Percentiles rank a stretch among this genome's conserved stretches.
phyloP scores from a whole-genome alignment of 2,797 vertebrate genomes.

The Centropyge bicolor region DNA sequence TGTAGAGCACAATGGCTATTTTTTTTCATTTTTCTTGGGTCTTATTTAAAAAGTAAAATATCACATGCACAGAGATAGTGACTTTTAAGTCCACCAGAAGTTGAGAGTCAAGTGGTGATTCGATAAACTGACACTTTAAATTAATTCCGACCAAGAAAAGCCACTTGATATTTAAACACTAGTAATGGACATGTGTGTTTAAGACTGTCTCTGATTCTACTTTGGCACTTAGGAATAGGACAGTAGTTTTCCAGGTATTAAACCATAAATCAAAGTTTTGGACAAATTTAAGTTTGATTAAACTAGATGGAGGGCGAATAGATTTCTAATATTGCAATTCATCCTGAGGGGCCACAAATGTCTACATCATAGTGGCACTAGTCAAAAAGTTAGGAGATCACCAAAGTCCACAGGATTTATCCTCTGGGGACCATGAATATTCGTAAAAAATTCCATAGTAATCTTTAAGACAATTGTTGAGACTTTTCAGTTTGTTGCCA shows the following conservation, averaged over 20 bases:
- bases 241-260: not conserved
- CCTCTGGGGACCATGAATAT: not conserved
- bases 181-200: not conserved
- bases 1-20: not conserved
- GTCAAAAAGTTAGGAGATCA: too few species aligned
- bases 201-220: not conserved
- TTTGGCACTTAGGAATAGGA: not conserved
- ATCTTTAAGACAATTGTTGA: not conserved
- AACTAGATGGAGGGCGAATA: not conserved
- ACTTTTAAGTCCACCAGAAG: constrained; percentile 1
- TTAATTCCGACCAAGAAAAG: constrained; percentile 4
- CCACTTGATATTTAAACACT: constrained; percentile 11
- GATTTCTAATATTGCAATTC: not conserved
- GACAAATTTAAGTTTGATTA: not conserved
- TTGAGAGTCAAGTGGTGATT: not conserved
- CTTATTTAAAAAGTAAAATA: constrained; percentile 9
- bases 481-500: constrained; percentile 3
- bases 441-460: not conserved
- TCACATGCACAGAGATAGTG: not conserved
- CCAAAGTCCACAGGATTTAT: not conserved
- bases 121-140: constrained; percentile 15
- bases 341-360: too few species aligned
- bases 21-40: not conserved
- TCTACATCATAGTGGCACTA: too few species aligned
- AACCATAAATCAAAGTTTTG: not conserved